Percentiles rank a stretch among this genome's conserved stretches.
Evolutionary conservation across 2,113 vertebrate genomes (phyloP).

Genomic region (Grallaria varia): DNA sequence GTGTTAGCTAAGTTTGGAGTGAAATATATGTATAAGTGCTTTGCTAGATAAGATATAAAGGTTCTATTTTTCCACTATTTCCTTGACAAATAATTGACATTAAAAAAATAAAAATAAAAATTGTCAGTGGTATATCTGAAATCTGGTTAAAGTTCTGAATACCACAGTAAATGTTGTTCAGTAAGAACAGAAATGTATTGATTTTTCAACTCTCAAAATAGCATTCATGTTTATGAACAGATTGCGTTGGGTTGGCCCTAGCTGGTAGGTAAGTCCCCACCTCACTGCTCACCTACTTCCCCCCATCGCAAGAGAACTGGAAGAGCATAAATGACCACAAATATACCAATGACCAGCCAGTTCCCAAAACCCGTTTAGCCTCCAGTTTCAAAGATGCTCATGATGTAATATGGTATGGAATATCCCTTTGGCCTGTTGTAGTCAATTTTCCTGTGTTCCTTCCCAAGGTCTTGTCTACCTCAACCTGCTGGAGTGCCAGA

Average conservation of each 20-base stretch:
- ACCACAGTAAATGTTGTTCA: neutral
- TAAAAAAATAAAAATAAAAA: neutral
- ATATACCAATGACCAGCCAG: neutral
- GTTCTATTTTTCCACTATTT: neutral
- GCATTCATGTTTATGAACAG: neutral
- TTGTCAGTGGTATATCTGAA: neutral
- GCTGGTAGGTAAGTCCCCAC: neutral
- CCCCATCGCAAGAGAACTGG: accelerated
- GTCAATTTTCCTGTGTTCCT: neutral
- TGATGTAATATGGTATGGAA: neutral
- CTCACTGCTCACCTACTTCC: accelerated
- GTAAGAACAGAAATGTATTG: neutral
- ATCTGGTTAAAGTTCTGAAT: neutral
- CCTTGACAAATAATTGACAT: neutral
- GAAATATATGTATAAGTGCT: neutral
- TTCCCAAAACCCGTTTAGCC: neutral
- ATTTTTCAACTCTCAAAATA: neutral
- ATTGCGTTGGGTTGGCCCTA: neutral
- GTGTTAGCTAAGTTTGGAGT: neutral
- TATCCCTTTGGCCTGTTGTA: neutral
- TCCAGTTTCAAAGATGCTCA: neutral
- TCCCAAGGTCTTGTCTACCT: neutral
- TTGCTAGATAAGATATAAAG: neutral
- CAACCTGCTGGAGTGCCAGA: neutral
- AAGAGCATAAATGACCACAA: neutral